These are phyloP conservation scores for Saccostrea cuccullata DNA, from an alignment of 1,140 invertebrate species.

Conservation along the genomic window DNA sequence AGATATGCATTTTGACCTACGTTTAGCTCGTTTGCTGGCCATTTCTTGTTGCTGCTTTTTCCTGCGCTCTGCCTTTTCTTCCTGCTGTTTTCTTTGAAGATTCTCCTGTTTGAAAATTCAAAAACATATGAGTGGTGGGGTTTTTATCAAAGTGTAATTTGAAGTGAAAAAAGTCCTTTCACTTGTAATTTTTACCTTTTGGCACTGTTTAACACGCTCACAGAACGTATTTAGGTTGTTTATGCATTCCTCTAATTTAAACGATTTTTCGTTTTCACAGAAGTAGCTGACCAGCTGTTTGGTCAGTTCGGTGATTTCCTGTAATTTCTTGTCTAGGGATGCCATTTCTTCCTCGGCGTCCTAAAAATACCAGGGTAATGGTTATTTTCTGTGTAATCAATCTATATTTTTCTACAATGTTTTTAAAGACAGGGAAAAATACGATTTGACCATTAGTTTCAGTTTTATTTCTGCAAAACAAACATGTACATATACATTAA, in stretches of 20 bases:
- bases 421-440: too few species aligned
- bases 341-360: slow-evolving; percentile 85
- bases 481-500: too few species aligned
- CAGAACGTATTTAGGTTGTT: slow-evolving; percentile 74
- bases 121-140: background rate
- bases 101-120: slow-evolving; percentile 71
- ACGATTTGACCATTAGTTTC: too few species aligned
- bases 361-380: slow-evolving; percentile 43
- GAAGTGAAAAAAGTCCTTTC: background rate
- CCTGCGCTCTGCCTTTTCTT: slow-evolving; percentile 73
- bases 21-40: slow-evolving; percentile 57
- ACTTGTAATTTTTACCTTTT: slow-evolving; percentile 66
- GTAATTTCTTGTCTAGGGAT: slow-evolving; percentile 88
- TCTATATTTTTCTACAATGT: too few species aligned
- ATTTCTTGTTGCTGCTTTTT: slow-evolving; percentile 71
- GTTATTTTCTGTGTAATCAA: background rate
- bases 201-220: slow-evolving; percentile 73
- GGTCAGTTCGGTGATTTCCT: slow-evolving; percentile 85
- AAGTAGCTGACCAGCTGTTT: slow-evolving; percentile 72
- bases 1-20: slow-evolving; percentile 2
- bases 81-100: slow-evolving; percentile 72
- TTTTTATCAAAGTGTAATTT: background rate
- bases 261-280: slow-evolving; percentile 75
- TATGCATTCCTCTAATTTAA: slow-evolving; percentile 77
- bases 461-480: too few species aligned